Evolutionary conservation across 2,888 invertebrate species (phyloP), one percentile per base, ranked within the genome.

Genomic region (Nebria brevicollis): DNA sequence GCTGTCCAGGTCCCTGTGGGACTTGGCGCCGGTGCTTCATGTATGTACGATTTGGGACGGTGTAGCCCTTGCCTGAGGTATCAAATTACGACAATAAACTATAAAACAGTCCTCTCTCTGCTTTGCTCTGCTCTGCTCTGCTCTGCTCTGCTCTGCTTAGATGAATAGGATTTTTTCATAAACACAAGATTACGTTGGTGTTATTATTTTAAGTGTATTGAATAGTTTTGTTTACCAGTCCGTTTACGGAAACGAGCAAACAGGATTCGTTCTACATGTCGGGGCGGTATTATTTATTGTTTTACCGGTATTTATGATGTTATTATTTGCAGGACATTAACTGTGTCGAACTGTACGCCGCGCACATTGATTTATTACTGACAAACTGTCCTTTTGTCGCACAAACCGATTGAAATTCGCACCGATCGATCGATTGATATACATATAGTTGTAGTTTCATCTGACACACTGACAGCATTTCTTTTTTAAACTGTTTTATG

Each of bases 291-390:
- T 80, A 80, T 80, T 80, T 80, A 80, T 80, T 80, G 75, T 80
- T 80, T 80, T 75, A 72, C 70, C 75, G 80, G 80, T 80, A 80
- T 80, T 80, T 80, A 80, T 75, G 80, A 80, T 80, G 80, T 80
- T 80, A 80, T 80, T 80, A 80, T 80, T 80, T 80, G 80, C 80
- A 80, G 75, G 80, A 80, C 80, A 80, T 80, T 80, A 80, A 80
- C 75, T 75, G 72, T 80, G 80, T 70, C 80, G 70, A 25, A 15
- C 66, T 75, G 75, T 70, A 1, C n/a, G 13, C 25, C 26, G 72
- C 6, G 10, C 73, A 8, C 25, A 34, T 34, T 80, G 80, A 80
- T 80, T 80, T 80, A 80, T 80, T 13, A 20, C 26, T 80, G 80
- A 80, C 80, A 80, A 80, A 80, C 80, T 72, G 80, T 80, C 80